Evolutionary conservation across 35 echinoderm and acorn worm species (phyloP).

Genomic region (Lytechinus variegatus): DNA sequence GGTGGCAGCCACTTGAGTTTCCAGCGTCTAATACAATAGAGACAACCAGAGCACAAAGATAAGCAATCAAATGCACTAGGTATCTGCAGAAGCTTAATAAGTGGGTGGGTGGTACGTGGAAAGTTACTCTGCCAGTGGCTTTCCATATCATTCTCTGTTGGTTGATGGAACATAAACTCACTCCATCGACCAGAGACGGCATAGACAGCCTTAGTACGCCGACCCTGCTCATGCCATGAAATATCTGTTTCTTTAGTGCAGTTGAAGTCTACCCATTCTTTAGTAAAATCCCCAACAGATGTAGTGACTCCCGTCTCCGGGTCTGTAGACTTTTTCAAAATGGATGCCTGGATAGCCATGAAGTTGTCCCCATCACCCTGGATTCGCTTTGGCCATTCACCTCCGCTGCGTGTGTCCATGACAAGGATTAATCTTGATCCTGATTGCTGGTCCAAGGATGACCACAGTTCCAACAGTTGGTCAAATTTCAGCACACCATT

Average conservation of each 20-base stretch:
- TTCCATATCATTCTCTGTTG: constrained; percentile 91
- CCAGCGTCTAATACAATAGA: constrained; percentile 76
- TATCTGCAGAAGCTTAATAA: constrained; percentile 79
- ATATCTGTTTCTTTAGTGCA: constrained; percentile 67
- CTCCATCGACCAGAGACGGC: constrained; percentile 74
- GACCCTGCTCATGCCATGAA: constrained; percentile 89
- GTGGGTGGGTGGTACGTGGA: constrained; percentile 76
- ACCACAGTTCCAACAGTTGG: constrained; percentile 83
- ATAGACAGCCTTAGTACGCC: constrained; percentile 79
- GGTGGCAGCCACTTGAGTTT: constrained; percentile 98
- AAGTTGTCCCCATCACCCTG: constrained; percentile 59
- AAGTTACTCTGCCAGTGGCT: constrained; percentile 92
- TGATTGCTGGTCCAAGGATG: constrained; percentile 60
- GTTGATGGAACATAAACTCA: constrained; percentile 90
- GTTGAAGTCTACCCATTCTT: constrained; percentile 97
- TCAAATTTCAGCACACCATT: constrained; percentile 87
- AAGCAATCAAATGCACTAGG: constrained; percentile 70
- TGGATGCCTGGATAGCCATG: constrained; percentile 80
- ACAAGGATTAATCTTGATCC: constrained; percentile 84
- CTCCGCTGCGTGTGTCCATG: constrained; percentile 64
- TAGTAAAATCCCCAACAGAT: constrained; percentile 83
- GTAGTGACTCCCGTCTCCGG: constrained; percentile 82
- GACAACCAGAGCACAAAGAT: constrained; percentile 62
- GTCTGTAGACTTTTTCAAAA: constrained; percentile 77
- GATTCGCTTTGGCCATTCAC: constrained; percentile 80